A percentile compares a stretch with the other conserved stretches of the same genome.
Conservation (phyloP, 2,113 vertebrate genomes). For the Caloenas nicobarica region DNA sequence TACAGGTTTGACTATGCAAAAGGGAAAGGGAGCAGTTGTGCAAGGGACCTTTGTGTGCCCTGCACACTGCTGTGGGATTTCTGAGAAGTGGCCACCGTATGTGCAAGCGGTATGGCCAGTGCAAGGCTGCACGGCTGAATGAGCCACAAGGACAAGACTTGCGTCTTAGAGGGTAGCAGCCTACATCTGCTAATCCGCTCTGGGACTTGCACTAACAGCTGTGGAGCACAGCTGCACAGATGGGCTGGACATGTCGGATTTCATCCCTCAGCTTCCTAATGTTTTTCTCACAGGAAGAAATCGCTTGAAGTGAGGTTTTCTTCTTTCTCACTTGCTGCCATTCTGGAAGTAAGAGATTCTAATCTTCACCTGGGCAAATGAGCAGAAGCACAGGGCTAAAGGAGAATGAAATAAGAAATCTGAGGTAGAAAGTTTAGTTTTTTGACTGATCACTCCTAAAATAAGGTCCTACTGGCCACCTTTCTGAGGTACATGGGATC, state of each 20-base stretch:
- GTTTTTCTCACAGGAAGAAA: neutral
- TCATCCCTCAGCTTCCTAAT: neutral
- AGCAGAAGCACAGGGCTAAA: neutral
- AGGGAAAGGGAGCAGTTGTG: neutral
- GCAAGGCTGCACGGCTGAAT: neutral
- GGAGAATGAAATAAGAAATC: neutral
- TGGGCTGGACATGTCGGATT: neutral
- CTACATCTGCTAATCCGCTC: neutral
- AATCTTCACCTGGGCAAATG: neutral
- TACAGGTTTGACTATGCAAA: neutral
- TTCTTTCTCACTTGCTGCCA: neutral
- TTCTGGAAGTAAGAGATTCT: neutral
- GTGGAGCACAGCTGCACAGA: conserved; percentile 36
- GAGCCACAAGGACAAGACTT: neutral
- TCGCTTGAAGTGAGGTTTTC: neutral
- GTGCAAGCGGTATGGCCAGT: fast-evolving
- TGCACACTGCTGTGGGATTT: neutral
- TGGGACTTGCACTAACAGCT: conserved; percentile 2
- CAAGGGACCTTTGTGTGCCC: neutral
- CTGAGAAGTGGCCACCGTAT: fast-evolving
- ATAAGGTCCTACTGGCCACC: neutral
- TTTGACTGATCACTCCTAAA: neutral
- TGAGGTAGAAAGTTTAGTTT: neutral
- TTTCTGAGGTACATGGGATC: neutral
- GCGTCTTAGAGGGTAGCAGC: neutral